Conservation (phyloP, 2,113 vertebrate species). For the Malurus melanocephalus region DNA sequence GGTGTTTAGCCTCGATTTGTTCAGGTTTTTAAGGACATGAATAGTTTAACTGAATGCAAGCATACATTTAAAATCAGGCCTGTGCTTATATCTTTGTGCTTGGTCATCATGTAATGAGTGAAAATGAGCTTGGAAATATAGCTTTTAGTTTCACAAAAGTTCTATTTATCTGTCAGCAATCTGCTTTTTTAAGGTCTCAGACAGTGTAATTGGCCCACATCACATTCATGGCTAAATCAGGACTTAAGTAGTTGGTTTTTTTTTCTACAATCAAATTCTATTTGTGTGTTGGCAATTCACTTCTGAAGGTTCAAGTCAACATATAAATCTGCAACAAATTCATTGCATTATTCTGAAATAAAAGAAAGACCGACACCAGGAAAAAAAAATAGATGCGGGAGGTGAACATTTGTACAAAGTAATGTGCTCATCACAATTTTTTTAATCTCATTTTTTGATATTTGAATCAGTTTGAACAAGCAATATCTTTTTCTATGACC, state of each 20-base stretch:
- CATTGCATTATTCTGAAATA: neutral
- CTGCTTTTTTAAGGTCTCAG: neutral
- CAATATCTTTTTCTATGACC: neutral
- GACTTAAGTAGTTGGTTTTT: neutral
- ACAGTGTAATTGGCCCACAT: neutral
- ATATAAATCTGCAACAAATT: neutral
- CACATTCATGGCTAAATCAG: neutral
- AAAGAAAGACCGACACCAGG: neutral
- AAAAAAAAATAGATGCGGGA: rapidly evolving
- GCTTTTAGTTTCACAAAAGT: neutral
- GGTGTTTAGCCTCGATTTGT: neutral
- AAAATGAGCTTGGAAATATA: neutral
- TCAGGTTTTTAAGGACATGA: neutral
- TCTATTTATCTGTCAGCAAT: neutral
- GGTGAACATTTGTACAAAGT: neutral
- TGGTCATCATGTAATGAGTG: neutral
- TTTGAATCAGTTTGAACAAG: neutral
- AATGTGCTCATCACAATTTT: neutral
- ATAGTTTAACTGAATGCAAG: neutral
- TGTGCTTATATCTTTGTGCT: neutral
- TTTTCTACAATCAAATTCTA: neutral
- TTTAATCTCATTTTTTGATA: slow-evolving; percentile 1
- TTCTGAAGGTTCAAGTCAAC: neutral
- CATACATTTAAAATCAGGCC: neutral
- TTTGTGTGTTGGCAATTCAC: neutral